These are phyloP conservation scores for Patagioenas fasciata DNA, from an alignment of 2,113 vertebrate species.

Conservation along the genomic window DNA sequence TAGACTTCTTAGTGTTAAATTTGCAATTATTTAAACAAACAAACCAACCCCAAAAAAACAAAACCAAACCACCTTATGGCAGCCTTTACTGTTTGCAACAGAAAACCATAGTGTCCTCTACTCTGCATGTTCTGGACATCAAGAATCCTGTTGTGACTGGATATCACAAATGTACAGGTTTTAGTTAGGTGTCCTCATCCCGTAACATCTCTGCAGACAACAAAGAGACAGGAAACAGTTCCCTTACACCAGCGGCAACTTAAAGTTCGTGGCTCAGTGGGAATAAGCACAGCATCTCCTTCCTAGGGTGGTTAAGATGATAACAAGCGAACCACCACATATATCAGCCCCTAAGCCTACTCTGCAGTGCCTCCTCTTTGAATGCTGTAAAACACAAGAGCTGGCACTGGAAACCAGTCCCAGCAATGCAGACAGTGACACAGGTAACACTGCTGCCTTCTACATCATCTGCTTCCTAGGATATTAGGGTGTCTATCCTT, in stretches of 20 bases:
- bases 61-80: not conserved
- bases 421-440: not conserved
- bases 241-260: not conserved
- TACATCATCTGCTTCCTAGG: not conserved
- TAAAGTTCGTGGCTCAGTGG: not conserved
- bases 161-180: not conserved
- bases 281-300: not conserved
- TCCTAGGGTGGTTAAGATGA: not conserved
- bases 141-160: not conserved
- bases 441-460: not conserved
- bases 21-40: not conserved
- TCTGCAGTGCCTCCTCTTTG: not conserved
- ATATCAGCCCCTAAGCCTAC: not conserved
- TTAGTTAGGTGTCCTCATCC: not conserved
- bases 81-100: not conserved
- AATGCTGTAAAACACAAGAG: accelerated
- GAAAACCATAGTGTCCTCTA: not conserved
- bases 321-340: not conserved
- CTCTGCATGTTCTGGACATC: not conserved
- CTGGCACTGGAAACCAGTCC: not conserved
- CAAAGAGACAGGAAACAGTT: not conserved
- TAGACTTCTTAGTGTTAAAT: not conserved
- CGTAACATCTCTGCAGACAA: not conserved
- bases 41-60: too few relatives aligned
- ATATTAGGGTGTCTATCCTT: not conserved